Base-by-base conservation (phyloP, 1,140 invertebrate genomes). In the Armadillidium nasatum region DNA sequence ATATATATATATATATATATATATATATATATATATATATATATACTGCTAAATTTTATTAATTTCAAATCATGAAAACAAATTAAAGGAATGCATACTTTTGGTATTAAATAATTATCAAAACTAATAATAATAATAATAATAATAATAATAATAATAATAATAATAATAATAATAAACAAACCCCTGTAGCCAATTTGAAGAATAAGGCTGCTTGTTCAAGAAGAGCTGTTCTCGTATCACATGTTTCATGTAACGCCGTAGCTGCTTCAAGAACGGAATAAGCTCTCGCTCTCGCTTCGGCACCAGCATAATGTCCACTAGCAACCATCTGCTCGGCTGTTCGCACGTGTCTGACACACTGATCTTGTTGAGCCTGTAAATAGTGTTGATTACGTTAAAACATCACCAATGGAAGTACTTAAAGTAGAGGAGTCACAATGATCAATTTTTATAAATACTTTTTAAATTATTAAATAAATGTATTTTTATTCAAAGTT, bases 291-390 rank as follows among this genome's bases (percentile, higher is more conserved):
- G 88, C 86, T 23, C 89, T 89, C 0, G 91, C 91, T 82, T 93
- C 89, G 79, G 91, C 88, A 2, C 89, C 89, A 19, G 89, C 89
- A 82, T 90, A 90, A 81, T 90, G 89, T 19, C 90, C 90, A 0
- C 88, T 87, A 44, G 88, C 87, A 23, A 90, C 87, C 22, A 94
- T 87, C 82, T 91, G 89, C 83, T 94, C 92, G 15, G 92, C 93
- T 43, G 90, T 91, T 82, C 90, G 89, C 2, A 93, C 89, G 79
- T 94, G 90, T 83, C 90, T 91, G 33, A 94, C 84, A 6, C 91
- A 89, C 81, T 88, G 88, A 80, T 94, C 92, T 84, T 93, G 91
- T 46, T 93, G 86, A 50, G 91, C 88, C 87, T 90, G 80, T 33
- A 82, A 81, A 66, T 10, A 21, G 22, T 11, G 4, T 10, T 2